Conservation (phyloP, 2,888 invertebrate species). For the Lycophotia porphyrea region DNA sequence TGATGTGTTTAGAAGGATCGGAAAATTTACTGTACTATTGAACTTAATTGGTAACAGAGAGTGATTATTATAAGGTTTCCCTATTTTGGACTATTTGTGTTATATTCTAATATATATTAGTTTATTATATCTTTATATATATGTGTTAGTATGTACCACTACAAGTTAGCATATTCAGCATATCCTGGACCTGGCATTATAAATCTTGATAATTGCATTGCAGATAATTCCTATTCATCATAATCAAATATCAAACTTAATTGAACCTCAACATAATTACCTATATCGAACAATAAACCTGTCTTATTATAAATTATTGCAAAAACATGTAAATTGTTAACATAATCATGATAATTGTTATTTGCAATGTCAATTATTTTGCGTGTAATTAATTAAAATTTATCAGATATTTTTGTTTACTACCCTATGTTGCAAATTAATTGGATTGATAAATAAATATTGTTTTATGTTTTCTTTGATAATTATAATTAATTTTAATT, state of each 20-base stretch:
- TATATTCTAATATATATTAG: no score
- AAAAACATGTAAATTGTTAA: constrained; percentile 62
- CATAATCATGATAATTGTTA: constrained; percentile 37
- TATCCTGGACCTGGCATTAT: not conserved
- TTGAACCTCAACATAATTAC: constrained; percentile 36
- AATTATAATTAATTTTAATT: not conserved
- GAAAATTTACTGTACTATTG: no score
- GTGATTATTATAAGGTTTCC: no score
- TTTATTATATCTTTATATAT: no score
- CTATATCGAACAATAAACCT: constrained; percentile 51
- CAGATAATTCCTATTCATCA: constrained; percentile 51
- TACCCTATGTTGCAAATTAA: constrained; percentile 17
- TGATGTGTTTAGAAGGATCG: no score
- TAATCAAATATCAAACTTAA: constrained; percentile 45
- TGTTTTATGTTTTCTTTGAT: constrained; percentile 1
- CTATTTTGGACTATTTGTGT: no score
- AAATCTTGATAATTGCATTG: constrained; percentile 34
- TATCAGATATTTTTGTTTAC: constrained; percentile 38
- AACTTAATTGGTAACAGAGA: no score
- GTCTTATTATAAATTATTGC: constrained; percentile 55
- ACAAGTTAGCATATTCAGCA: no score
- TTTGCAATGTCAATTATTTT: constrained; percentile 46
- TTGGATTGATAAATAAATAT: constrained; percentile 20
- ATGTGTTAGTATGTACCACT: no score
- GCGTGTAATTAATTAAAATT: constrained; percentile 43